phyloP scores from a whole-genome alignment of 2,113 vertebrate species.

The Phycodurus eques region DNA sequence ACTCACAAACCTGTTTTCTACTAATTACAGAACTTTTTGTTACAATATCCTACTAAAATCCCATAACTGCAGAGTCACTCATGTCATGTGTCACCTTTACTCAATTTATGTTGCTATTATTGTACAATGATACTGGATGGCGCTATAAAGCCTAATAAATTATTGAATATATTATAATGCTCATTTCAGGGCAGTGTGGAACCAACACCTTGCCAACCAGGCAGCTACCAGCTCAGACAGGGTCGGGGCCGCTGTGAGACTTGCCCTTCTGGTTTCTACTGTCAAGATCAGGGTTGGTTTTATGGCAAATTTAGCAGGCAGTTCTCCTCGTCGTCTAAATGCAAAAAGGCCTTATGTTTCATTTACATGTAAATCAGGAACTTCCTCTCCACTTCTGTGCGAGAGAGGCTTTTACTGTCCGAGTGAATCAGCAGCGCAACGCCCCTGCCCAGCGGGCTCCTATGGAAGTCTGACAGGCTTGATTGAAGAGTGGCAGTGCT shows the following conservation, averaged over 20 bases:
- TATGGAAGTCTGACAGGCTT: conserved; percentile 71
- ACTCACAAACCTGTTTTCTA: too few relatives aligned
- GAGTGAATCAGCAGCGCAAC: conserved; percentile 53
- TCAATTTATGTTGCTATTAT: not conserved
- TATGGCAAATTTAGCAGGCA: not conserved
- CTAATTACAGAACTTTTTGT: not conserved
- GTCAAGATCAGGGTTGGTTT: conserved; percentile 71
- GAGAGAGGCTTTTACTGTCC: conserved; percentile 75
- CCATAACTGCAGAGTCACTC: not conserved
- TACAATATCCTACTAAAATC: not conserved
- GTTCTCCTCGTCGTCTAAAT: not conserved
- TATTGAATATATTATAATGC: conserved; percentile 19
- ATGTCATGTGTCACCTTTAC: too few relatives aligned
- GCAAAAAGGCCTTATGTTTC: conserved; percentile 14
- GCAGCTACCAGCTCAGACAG: conserved; percentile 75
- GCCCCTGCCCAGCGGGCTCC: conserved; percentile 71
- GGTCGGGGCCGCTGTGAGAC: conserved; percentile 76
- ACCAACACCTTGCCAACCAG: conserved; percentile 69
- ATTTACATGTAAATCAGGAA: conserved; percentile 49
- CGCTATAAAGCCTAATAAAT: conserved; percentile 23
- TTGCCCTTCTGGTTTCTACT: conserved; percentile 82
- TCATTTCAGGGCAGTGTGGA: conserved; percentile 67
- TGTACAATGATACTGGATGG: not conserved
- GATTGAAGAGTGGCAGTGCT: conserved; percentile 60
- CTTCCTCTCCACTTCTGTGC: conserved; percentile 58